phyloP scores from a whole-genome alignment of 2,888 invertebrate genomes.

The Notocelia uddmanniana region DNA sequence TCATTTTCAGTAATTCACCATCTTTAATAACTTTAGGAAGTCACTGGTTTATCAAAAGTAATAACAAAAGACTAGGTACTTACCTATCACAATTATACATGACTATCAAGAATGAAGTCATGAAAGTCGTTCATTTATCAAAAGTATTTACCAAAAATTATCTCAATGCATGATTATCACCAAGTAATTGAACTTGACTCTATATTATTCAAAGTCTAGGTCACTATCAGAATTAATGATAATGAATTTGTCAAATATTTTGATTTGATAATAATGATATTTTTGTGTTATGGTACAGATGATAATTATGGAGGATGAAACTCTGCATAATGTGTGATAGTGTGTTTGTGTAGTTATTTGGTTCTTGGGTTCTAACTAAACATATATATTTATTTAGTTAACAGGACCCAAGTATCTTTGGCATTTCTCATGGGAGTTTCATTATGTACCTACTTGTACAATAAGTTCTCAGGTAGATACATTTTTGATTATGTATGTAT shows the following conservation, averaged over 20 bases:
- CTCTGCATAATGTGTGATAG: slow-evolving; percentile 15
- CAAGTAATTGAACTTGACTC: slow-evolving; percentile 33
- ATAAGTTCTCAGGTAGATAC: background rate
- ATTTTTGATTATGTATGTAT: background rate
- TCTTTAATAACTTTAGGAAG: slow-evolving; percentile 19
- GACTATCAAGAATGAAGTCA: background rate
- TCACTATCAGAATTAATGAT: slow-evolving; percentile 64
- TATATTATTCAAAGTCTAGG: slow-evolving; percentile 49
- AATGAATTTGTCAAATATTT: slow-evolving; percentile 50
- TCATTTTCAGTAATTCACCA: slow-evolving; percentile 9
- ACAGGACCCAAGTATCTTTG: background rate
- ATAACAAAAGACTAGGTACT: background rate
- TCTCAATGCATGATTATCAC: slow-evolving; percentile 26
- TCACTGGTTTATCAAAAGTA: background rate
- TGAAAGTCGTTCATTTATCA: slow-evolving; percentile 31
- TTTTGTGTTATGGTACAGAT: slow-evolving; percentile 57
- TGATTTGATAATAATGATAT: slow-evolving; percentile 66
- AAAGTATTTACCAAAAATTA: slow-evolving; percentile 22
- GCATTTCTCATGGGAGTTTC: background rate
- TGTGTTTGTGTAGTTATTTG: background rate
- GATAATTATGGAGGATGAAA: slow-evolving; percentile 53
- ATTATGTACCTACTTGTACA: background rate
- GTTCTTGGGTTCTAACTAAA: background rate
- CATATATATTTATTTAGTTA: background rate
- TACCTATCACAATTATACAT: background rate